Evolutionary conservation across 2,888 invertebrate species (phyloP).

Genomic region (Drosophila neotestacea): DNA sequence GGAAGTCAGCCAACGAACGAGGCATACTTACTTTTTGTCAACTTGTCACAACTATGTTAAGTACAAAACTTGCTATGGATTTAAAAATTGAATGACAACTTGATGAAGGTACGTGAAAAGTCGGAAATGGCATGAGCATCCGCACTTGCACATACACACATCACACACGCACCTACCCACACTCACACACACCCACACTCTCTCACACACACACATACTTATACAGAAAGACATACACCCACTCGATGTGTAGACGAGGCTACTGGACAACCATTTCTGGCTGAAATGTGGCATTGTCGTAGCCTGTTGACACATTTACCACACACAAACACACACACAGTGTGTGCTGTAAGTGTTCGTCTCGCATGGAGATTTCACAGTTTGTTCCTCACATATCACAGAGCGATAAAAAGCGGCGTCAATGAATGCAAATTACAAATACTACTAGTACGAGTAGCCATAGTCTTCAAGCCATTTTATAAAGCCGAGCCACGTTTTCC

Average conservation of each 20-base stretch:
- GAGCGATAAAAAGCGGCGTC: constrained; percentile 60
- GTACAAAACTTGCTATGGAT: constrained; percentile 79
- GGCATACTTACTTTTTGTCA: constrained; percentile 72
- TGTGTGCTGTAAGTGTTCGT: constrained; percentile 21
- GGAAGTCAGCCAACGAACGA: constrained; percentile 46
- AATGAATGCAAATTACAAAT: constrained; percentile 78
- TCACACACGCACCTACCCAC: constrained; percentile 18
- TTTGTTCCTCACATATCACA: constrained; percentile 40
- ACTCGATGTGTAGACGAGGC: constrained; percentile 36
- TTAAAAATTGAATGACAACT: constrained; percentile 82
- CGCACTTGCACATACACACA: constrained; percentile 23
- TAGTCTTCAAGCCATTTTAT: constrained; percentile 54
- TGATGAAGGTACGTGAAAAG: constrained; percentile 81
- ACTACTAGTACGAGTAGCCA: constrained; percentile 22
- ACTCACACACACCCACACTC: constrained; percentile 16
- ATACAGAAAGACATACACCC: constrained; percentile 25
- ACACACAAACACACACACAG: constrained; percentile 10
- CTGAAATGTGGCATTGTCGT: constrained; percentile 60
- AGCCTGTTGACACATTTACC: constrained; percentile 69
- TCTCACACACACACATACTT: constrained; percentile 9
- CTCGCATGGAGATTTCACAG: constrained; percentile 60
- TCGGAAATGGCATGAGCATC: constrained; percentile 73
- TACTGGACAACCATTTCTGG: constrained; percentile 58
- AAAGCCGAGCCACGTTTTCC: constrained; percentile 59
- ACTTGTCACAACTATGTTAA: constrained; percentile 81